Conservation (phyloP, 2,888 invertebrate genomes). For the Caenorhabditis angaria region DNA sequence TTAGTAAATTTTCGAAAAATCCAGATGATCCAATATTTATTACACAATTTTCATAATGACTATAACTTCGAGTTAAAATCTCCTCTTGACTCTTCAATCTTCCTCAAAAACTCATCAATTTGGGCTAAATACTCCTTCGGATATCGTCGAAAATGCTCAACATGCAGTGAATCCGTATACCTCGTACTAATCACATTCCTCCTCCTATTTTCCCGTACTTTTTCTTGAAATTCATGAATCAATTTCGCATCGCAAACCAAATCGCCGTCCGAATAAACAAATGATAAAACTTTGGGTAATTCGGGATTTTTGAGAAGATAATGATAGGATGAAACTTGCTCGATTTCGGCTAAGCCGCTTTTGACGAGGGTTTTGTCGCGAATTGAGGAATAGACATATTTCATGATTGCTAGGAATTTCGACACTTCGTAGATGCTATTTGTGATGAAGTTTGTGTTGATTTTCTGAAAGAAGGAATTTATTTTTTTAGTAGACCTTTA, state of each 20-base stretch:
- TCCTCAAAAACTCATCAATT: conserved; percentile 23
- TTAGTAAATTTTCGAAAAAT: no score
- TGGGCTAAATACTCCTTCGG: conserved; percentile 26
- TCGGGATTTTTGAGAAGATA: conserved; percentile 25
- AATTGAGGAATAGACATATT: conserved; percentile 12
- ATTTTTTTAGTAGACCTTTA: neutral
- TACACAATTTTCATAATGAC: no score
- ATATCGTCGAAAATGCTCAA: conserved; percentile 31
- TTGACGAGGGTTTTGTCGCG: conserved; percentile 13
- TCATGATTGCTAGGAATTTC: conserved; percentile 18
- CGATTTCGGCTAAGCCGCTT: conserved; percentile 12
- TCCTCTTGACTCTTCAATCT: neutral
- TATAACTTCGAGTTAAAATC: no score
- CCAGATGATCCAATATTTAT: no score
- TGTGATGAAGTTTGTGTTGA: conserved; percentile 14
- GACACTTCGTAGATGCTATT: conserved; percentile 15
- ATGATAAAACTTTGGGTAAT: conserved; percentile 16
- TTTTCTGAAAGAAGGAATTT: conserved; percentile 14
- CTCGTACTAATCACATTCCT: conserved; percentile 9
- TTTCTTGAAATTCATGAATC: no score
- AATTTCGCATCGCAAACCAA: conserved; percentile 27
- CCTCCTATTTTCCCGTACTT: no score
- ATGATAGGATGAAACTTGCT: conserved; percentile 21
- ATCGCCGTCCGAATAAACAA: conserved; percentile 30
- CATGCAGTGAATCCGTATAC: conserved; percentile 27